Evolutionary conservation across 2,888 invertebrate species (phyloP).

Genomic region (Aphidoletes aphidimyza): DNA sequence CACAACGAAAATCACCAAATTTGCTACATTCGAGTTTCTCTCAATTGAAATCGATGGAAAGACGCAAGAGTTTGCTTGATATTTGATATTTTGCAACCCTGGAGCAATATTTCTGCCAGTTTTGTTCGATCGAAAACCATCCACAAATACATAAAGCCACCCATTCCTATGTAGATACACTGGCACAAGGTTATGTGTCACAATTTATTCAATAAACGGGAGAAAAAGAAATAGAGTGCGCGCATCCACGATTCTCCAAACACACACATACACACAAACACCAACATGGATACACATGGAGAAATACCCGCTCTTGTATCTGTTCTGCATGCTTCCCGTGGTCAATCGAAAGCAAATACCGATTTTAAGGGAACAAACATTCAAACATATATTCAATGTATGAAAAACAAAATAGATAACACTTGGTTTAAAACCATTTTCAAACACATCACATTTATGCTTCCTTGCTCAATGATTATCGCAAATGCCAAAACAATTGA

Average conservation of each 20-base stretch:
- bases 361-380: background rate
- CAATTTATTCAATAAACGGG: background rate
- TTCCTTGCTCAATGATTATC: no score
- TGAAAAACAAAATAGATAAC: no score
- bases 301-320: no score
- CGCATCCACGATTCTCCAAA: conserved; percentile 4
- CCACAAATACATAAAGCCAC: background rate
- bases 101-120: conserved; percentile 20
- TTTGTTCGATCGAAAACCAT: conserved; percentile 20
- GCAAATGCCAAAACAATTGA: no score
- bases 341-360: background rate
- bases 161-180: conserved; percentile 37
- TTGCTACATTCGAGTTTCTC: background rate
- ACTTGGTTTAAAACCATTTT: no score
- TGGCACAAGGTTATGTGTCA: conserved; percentile 42
- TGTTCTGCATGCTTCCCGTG: background rate
- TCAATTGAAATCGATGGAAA: background rate
- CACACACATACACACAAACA: background rate
- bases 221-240: background rate
- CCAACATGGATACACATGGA: no score
- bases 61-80: background rate
- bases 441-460: no score
- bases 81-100: background rate
- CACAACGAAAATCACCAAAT: background rate
- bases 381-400: no score